Conservation (phyloP, 2,797 vertebrate genomes). For the Iguana delicatissima region DNA sequence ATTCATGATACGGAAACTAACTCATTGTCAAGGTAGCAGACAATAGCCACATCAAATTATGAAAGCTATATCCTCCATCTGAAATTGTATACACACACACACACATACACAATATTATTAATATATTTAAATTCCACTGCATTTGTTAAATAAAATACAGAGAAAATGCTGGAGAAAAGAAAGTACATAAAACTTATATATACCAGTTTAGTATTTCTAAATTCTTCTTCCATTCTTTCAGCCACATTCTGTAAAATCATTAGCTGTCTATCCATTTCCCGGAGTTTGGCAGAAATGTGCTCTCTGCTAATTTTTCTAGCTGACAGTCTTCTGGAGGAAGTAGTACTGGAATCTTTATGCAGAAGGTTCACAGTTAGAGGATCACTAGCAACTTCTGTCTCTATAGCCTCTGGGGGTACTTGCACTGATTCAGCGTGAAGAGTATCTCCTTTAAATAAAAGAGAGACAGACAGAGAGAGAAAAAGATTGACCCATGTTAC, state of each 20-base stretch:
- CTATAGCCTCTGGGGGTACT: conserved; percentile 32
- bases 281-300: conserved; percentile 81
- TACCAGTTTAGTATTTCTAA: conserved; percentile 83
- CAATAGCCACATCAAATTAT: background rate
- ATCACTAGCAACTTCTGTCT: conserved; percentile 49
- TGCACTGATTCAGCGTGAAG: conserved; percentile 15
- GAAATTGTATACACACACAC: background rate
- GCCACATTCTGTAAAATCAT: conserved; percentile 86
- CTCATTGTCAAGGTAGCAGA: background rate
- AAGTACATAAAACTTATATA: conserved; percentile 27
- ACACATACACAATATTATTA: background rate
- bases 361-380: conserved; percentile 56
- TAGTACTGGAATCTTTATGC: conserved; percentile 24
- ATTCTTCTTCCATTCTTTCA: conserved; percentile 87
- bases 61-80: background rate
- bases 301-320: conserved; percentile 49
- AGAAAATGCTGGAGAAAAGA: background rate
- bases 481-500: background rate
- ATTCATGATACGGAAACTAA: too few relatives aligned
- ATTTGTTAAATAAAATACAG: background rate
- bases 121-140: background rate
- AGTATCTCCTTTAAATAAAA: conserved; percentile 33
- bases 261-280: conserved; percentile 85
- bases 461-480: background rate
- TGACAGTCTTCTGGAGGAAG: conserved; percentile 26